Conservation (phyloP, 1,140 invertebrate species). For the Lamellibrachia luymesi region DNA sequence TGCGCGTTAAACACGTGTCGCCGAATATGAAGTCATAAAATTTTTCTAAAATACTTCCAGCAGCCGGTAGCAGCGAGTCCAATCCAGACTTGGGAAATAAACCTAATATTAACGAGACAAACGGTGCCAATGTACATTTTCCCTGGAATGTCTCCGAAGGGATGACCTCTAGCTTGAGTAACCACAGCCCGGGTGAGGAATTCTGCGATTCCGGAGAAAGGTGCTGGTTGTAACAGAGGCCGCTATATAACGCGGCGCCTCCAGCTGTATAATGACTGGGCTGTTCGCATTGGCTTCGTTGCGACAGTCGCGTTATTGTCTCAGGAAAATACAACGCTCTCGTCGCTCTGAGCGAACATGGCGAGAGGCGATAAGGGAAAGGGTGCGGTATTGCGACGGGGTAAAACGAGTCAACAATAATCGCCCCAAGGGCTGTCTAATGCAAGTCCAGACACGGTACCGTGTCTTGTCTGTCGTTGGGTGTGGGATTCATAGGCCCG, state of each 20-base stretch:
- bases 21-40: neutral
- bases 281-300: neutral
- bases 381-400: neutral
- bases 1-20: neutral
- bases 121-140: neutral
- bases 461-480: neutral
- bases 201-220: neutral
- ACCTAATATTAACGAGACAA: neutral
- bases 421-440: neutral
- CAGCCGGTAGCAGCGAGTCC: neutral
- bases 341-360: neutral
- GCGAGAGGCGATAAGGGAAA: neutral
- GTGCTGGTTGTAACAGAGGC: neutral
- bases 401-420: neutral
- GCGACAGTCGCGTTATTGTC: neutral
- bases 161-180: neutral
- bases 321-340: neutral
- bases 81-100: neutral
- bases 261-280: neutral
- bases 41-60: neutral
- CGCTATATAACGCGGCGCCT: neutral
- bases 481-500: neutral
- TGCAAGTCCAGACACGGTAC: neutral
- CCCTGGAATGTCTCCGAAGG: neutral
- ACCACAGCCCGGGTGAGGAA: neutral